Evolutionary conservation across 2,888 invertebrate species (phyloP), one percentile per base, ranked within the genome.

Genomic region (Sphaerophoria taeniata): DNA sequence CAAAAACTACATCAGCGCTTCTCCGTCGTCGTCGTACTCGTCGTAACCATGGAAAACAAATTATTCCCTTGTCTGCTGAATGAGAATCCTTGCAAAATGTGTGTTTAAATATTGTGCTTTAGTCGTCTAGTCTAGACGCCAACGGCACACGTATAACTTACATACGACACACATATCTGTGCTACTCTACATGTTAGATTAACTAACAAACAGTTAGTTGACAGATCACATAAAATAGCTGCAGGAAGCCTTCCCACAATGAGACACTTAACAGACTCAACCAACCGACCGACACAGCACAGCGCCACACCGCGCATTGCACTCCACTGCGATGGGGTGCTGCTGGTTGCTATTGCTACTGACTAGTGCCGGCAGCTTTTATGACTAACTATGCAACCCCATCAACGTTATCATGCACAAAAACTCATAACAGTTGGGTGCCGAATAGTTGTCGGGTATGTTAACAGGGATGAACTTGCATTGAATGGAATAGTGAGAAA

Each of bases 191-290:
- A 67, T 43, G 12, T 51, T 39, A 9, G 60, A 45, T 72, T 55
- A 72, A 76, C 67, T 71, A 80, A 69, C 71, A 39, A 7, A 84
- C 36, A 69, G 80, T 76, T 72, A 80, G 75, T 84, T 80, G 72
- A 80, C 80, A 84, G 80, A 84, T 79, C 83, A 69, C 65, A 72
- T 71, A 56, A 75, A 84, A 75, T 81, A 63, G 81, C 85, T 77
- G 31, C 45, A 69, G 69, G 81, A 61, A 77, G 56, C 61, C 24
- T 58, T 43, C 24, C 81, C 85, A 73, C 85, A 81, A 73, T 77
- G 81, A 77, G 85, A 77, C 85, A 70, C 58, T 85, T 81, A 85
- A 69, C 81, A 76, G 80, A 81, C 81, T 72, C 51, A 63, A 81
- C 80, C 80, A 72, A 63, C 81, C 81, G 39, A 65, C 69, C 51